Conservation (phyloP, 30 jellyfish, hydroid and myxozoan species). For the Clytia hemisphaerica region DNA sequence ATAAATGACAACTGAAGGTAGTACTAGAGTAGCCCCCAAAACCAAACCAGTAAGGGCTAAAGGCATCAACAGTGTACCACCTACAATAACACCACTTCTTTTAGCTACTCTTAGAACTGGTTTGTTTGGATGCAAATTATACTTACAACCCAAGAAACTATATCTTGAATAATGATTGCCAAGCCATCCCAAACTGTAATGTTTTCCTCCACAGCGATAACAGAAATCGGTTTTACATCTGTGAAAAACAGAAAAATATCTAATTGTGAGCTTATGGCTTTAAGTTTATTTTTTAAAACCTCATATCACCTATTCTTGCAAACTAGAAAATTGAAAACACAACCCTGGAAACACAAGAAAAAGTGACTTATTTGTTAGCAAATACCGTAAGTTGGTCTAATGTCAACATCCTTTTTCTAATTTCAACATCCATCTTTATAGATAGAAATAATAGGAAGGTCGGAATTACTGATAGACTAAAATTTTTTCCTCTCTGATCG, state of each 20-base stretch:
- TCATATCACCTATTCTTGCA: too few species aligned
- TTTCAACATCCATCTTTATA: too few species aligned
- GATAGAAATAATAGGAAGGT: too few species aligned
- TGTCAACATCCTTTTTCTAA: too few species aligned
- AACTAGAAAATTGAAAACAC: too few species aligned
- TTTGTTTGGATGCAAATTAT: slow-evolving; percentile 40
- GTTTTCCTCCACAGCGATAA: slow-evolving; percentile 63
- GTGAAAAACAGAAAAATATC: not conserved
- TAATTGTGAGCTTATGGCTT: not conserved
- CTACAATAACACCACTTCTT: slow-evolving; percentile 37
- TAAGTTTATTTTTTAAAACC: not conserved
- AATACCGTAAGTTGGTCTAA: too few species aligned
- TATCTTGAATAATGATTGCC: slow-evolving; percentile 67
- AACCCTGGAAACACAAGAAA: too few species aligned
- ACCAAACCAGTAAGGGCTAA: slow-evolving; percentile 29
- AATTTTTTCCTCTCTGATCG: too few species aligned
- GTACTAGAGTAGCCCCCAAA: slow-evolving; percentile 36
- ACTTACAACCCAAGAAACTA: slow-evolving; percentile 70
- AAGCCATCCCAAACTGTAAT: slow-evolving; percentile 42
- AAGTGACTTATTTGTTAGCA: too few species aligned
- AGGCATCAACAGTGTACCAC: slow-evolving; percentile 27
- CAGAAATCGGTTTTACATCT: slow-evolving; percentile 80
- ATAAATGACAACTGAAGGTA: too few species aligned
- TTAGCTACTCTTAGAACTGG: slow-evolving; percentile 57
- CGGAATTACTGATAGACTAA: too few species aligned